phyloP scores from a whole-genome alignment of 92 coral and sea anemone species.

The Zoanthus solanderi region DNA sequence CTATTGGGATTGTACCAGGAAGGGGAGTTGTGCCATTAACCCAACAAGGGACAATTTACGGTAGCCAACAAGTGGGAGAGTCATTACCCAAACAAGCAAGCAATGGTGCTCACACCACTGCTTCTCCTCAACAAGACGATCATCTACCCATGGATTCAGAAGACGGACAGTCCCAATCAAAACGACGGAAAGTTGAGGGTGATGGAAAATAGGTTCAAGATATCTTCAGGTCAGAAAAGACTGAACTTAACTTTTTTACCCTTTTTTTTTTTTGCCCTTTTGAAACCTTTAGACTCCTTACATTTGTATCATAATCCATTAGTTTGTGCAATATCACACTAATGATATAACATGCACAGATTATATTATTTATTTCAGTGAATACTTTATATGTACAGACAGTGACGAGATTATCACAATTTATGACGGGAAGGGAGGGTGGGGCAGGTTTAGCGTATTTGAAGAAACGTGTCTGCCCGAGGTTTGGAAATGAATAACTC shows the following conservation, averaged over 20 bases:
- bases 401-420: no score
- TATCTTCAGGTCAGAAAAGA: background rate
- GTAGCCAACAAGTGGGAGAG: conserved; percentile 31
- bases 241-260: background rate
- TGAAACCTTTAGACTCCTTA: background rate
- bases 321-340: conserved; percentile 3
- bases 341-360: background rate
- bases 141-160: conserved; percentile 59
- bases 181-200: conserved; percentile 71
- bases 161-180: conserved; percentile 72
- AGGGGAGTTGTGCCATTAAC: conserved; percentile 66
- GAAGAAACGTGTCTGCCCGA: no score
- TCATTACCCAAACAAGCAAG: conserved; percentile 46
- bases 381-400: background rate
- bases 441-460: no score
- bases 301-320: background rate
- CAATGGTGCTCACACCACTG: conserved; percentile 27
- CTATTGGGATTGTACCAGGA: conserved; percentile 82
- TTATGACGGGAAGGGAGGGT: no score
- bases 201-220: conserved; percentile 18
- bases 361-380: background rate
- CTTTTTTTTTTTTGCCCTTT: background rate
- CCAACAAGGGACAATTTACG: conserved; percentile 82
- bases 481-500: no score
- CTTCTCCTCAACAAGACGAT: conserved; percentile 49